These are phyloP conservation scores for Cephus pulcher DNA, from an alignment of 2,888 invertebrate species.

Conservation along the genomic window DNA sequence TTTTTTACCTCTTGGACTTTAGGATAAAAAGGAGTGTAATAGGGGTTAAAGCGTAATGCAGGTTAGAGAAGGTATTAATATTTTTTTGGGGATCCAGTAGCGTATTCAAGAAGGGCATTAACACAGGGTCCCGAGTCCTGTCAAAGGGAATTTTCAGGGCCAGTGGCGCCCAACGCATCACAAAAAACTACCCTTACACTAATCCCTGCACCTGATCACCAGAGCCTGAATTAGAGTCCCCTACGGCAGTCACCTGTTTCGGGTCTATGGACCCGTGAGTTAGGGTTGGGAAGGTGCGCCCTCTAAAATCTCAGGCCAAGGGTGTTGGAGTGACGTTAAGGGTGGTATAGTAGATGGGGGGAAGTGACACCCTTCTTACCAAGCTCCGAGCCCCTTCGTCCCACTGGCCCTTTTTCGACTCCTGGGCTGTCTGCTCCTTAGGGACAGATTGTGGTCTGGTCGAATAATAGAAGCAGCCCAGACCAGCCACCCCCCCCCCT, in stretches of 20 bases:
- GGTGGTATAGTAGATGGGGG: neutral
- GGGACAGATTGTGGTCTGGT: slow-evolving; percentile 16
- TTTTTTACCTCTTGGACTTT: neutral
- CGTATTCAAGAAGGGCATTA: neutral
- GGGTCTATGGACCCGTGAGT: neutral
- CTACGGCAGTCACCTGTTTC: neutral
- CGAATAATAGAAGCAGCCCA: slow-evolving; percentile 14
- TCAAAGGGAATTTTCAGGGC: neutral
- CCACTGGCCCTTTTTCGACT: neutral
- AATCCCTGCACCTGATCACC: neutral
- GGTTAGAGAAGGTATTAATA: neutral
- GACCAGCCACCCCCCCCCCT: neutral
- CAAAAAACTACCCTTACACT: neutral
- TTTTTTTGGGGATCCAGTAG: neutral
- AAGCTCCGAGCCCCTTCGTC: neutral
- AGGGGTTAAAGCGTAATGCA: neutral
- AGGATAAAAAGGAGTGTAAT: neutral
- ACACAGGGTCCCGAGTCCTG: neutral
- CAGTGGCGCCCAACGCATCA: neutral
- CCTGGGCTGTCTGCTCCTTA: slow-evolving; percentile 3
- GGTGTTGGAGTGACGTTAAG: neutral
- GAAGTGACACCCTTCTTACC: neutral
- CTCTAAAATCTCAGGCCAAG: neutral
- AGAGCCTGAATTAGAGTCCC: neutral
- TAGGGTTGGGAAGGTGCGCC: neutral